Conservation (phyloP, 2,113 vertebrate species). For the Hippopotamus amphibius region DNA sequence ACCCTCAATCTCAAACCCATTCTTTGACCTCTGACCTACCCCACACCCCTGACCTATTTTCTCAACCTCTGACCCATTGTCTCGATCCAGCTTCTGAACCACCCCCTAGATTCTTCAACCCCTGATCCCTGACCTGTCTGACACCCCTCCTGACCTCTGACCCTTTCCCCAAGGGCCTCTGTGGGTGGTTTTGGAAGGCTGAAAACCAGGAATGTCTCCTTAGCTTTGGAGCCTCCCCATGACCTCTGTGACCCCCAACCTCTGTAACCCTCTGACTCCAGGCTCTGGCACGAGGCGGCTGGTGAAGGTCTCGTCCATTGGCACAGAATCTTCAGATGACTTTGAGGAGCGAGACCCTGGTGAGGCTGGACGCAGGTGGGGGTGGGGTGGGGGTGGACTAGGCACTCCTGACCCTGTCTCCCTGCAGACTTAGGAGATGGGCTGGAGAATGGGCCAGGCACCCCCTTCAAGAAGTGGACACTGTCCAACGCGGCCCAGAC, state of each 20-base stretch:
- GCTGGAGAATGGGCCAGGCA: slow-evolving; percentile 82
- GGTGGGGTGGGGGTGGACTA: background rate
- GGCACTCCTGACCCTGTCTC: slow-evolving; percentile 2
- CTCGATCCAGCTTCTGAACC: background rate
- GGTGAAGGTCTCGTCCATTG: slow-evolving; percentile 86
- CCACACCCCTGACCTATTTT: background rate
- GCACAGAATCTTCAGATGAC: slow-evolving; percentile 93
- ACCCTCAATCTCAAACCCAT: background rate
- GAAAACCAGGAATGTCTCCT: slow-evolving; percentile 1
- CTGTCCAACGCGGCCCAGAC: slow-evolving; percentile 91
- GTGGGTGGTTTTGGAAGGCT: slow-evolving; percentile 26
- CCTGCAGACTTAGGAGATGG: slow-evolving; percentile 87
- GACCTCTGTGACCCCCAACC: background rate
- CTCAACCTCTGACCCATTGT: background rate
- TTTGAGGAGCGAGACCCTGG: slow-evolving; percentile 91
- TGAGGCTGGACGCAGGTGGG: background rate
- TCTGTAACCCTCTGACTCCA: slow-evolving; percentile 53
- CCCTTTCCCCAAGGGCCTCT: background rate
- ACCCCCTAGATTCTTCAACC: background rate
- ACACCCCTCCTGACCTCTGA: background rate
- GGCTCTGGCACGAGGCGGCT: slow-evolving; percentile 82
- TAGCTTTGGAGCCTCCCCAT: background rate
- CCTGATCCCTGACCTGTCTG: background rate
- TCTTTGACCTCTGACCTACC: background rate
- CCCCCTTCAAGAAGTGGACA: slow-evolving; percentile 83